Conservation (phyloP, 2,888 invertebrate species). For the Sarcophaga caerulescens region DNA sequence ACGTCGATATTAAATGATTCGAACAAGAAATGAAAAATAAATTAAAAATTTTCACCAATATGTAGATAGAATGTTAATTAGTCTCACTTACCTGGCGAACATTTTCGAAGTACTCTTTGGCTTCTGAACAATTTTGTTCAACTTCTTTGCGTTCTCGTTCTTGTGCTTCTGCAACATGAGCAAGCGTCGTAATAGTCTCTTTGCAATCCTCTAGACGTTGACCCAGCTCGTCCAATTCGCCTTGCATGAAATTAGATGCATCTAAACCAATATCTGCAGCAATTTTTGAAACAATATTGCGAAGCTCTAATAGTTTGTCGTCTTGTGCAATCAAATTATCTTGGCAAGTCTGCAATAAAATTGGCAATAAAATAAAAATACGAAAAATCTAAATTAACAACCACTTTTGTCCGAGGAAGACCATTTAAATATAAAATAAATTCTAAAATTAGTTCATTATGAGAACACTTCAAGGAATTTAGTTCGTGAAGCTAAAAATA, state of each 20-base stretch:
- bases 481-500: constrained; percentile 50
- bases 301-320: constrained; percentile 86
- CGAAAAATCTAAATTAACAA: constrained; percentile 6
- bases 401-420: neutral
- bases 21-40: too few relatives aligned
- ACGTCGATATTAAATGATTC: too few relatives aligned
- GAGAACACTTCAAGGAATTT: constrained; percentile 42
- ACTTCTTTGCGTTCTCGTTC: constrained; percentile 83
- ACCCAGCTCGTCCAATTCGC: constrained; percentile 89
- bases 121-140: constrained; percentile 83
- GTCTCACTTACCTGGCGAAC: constrained; percentile 86
- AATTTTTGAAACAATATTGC: constrained; percentile 88
- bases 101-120: constrained; percentile 85
- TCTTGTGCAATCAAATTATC: constrained; percentile 88
- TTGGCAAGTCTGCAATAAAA: constrained; percentile 85
- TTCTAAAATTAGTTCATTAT: constrained; percentile 36
- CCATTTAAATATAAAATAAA: constrained; percentile 34
- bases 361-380: constrained; percentile 1
- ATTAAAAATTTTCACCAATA: too few relatives aligned
- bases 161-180: constrained; percentile 89
- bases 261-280: constrained; percentile 90
- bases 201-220: constrained; percentile 88
- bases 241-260: constrained; percentile 86
- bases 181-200: constrained; percentile 87
- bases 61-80: too few relatives aligned